These are phyloP conservation scores for Melinaea marsaeus DNA, from an alignment of 2,888 invertebrate genomes.

Conservation along the genomic window DNA sequence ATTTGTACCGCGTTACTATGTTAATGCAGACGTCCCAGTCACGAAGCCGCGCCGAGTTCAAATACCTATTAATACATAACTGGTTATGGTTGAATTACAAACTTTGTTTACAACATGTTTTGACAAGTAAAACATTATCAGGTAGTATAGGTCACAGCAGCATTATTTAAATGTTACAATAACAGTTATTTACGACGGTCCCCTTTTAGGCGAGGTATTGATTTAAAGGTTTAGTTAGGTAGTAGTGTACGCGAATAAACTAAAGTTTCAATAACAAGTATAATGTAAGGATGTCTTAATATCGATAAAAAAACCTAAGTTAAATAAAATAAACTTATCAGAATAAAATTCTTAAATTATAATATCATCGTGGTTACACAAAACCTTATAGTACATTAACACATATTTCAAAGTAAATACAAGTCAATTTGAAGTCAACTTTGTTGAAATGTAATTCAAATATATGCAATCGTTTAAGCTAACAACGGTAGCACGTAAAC, in stretches of 20 bases:
- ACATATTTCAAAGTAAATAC: slow-evolving; percentile 17
- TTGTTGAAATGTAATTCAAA: slow-evolving; percentile 25
- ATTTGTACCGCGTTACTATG: slow-evolving; percentile 53
- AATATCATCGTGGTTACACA: background rate
- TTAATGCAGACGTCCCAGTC: slow-evolving; percentile 46
- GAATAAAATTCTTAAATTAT: too few species aligned
- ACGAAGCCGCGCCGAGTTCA: slow-evolving; percentile 36
- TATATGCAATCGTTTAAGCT: slow-evolving; percentile 31
- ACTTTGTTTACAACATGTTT: slow-evolving; percentile 47
- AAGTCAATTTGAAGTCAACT: slow-evolving; percentile 25
- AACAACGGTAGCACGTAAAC: slow-evolving; percentile 39
- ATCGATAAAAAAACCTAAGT: too few species aligned
- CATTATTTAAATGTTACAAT: slow-evolving; percentile 7
- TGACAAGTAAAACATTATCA: slow-evolving; percentile 37
- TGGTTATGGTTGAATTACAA: slow-evolving; percentile 38
- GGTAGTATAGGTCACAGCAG: slow-evolving; percentile 20
- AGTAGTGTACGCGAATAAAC: too few species aligned
- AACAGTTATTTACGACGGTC: too few species aligned
- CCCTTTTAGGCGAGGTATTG: too few species aligned
- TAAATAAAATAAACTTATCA: too few species aligned
- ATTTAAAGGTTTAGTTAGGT: too few species aligned
- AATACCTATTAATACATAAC: slow-evolving; percentile 26
- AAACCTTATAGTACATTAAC: background rate
- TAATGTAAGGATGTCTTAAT: too few species aligned
- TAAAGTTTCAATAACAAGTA: too few species aligned